Conservation (phyloP, 92 coral and sea anemone genomes). For the Parazoanthus swiftii region DNA sequence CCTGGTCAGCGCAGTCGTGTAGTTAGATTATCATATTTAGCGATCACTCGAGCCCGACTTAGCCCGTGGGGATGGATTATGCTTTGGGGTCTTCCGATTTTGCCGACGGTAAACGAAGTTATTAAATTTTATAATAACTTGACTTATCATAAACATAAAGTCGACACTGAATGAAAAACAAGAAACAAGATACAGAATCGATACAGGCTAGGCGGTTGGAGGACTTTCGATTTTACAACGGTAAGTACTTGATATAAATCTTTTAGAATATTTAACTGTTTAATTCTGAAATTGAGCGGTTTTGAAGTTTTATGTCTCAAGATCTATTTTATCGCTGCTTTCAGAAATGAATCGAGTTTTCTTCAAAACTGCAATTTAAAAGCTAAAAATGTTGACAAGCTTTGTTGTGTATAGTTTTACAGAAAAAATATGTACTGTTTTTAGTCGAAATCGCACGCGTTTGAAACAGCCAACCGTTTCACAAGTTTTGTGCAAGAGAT, state of each 20-base stretch:
- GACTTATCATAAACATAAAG: neutral
- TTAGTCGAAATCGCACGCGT: neutral
- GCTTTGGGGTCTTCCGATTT: neutral
- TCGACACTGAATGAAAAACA: neutral
- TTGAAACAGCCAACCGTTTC: neutral
- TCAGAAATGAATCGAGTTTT: slow-evolving; percentile 5
- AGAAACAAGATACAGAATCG: neutral
- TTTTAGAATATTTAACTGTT: neutral
- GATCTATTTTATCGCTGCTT: neutral
- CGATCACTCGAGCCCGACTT: neutral
- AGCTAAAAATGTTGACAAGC: neutral
- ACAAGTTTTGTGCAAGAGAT: neutral
- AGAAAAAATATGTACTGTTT: neutral
- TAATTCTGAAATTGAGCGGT: neutral
- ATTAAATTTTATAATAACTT: neutral
- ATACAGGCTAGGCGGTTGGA: neutral
- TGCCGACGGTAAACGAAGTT: neutral
- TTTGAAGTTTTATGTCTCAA: neutral
- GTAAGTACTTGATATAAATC: neutral
- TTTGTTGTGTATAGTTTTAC: neutral
- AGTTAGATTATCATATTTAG: neutral
- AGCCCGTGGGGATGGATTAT: neutral
- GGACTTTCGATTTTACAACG: neutral
- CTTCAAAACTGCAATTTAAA: neutral
- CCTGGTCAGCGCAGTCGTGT: neutral